phyloP scores from a whole-genome alignment of 1,140 invertebrate genomes.

The Doryteuthis pealeii region DNA sequence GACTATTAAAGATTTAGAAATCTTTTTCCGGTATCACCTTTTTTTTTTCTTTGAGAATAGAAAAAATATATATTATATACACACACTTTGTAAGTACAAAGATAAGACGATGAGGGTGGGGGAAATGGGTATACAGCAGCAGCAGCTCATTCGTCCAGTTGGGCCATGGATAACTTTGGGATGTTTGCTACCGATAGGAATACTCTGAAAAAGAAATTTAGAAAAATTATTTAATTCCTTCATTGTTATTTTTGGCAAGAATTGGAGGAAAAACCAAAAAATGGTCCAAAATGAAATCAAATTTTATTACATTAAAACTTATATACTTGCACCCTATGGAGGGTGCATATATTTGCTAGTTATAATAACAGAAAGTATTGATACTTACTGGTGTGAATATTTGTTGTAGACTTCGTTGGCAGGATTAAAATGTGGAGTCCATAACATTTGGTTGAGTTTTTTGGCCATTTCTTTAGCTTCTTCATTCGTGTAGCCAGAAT shows the following conservation, averaged over 20 bases:
- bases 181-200: constrained; percentile 72
- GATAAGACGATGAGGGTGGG: too few species aligned
- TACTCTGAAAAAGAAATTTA: constrained; percentile 66
- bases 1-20: too few species aligned
- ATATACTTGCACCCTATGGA: too few species aligned
- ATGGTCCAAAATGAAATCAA: neutral
- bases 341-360: too few species aligned
- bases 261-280: neutral
- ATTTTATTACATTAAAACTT: neutral
- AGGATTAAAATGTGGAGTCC: constrained; percentile 73
- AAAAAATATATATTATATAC: too few species aligned
- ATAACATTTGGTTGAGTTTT: constrained; percentile 76
- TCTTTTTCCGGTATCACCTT: too few species aligned
- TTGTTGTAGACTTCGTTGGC: constrained; percentile 86
- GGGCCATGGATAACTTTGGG: constrained; percentile 42
- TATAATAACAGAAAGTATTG: constrained; percentile 4
- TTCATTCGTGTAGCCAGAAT: constrained; percentile 77
- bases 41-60: too few species aligned
- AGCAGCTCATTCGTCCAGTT: constrained; percentile 22
- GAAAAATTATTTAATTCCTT: constrained; percentile 5
- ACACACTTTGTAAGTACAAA: too few species aligned
- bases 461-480: constrained; percentile 76
- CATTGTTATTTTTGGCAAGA: neutral
- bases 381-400: constrained; percentile 86
- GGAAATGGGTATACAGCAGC: too few species aligned